Evolutionary conservation across 1,140 invertebrate species (phyloP), one percentile per base, ranked within the genome.

Genomic region (Himalopsyche phryganea): DNA sequence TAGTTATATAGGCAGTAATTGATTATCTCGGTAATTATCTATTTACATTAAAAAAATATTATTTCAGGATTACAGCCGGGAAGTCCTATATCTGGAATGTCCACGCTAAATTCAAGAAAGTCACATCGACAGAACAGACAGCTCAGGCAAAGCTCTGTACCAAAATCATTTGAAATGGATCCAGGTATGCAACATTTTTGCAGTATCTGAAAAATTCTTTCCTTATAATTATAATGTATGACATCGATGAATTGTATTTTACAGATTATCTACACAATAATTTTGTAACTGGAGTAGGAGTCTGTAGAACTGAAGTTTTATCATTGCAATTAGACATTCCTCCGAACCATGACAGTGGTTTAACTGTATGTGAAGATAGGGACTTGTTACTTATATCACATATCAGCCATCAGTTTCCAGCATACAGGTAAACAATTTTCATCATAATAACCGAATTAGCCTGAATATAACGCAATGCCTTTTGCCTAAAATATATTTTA

Each of bases 221-320:
- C n/a, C n/a, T n/a, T n/a, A n/a, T n/a, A n/a, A n/a, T n/a, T n/a
- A n/a, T n/a, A n/a, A n/a, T n/a, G n/a, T n/a, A n/a, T n/a, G n/a
- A n/a, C n/a, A n/a, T n/a, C n/a, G n/a, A n/a, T n/a, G n/a, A n/a
- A n/a, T 28, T 28, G 45, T 38, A 20, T 52, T 50, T 45, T 46
- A 13, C 66, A 75, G 75, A 76, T 47, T 70, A 57, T 38, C 69
- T 70, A 51, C 72, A 73, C 56, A 74, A 71, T 56, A 65, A 65
- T 50, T 74, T 69, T 59, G 62, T 71, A 6, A 66, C 67, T 0
- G 69, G 68, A 14, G 65, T 69, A 35, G 81, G 78, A 14, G 80
- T 89, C 15, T 87, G 85, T 67, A 83, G 87, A 59, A 76, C 80
- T 2, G 88, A 91, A 71, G 81, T 81, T 1, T 73, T 85, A 38